These are phyloP conservation scores for Oreotrochilus melanogaster DNA, from an alignment of 2,113 vertebrate species.

Conservation along the genomic window DNA sequence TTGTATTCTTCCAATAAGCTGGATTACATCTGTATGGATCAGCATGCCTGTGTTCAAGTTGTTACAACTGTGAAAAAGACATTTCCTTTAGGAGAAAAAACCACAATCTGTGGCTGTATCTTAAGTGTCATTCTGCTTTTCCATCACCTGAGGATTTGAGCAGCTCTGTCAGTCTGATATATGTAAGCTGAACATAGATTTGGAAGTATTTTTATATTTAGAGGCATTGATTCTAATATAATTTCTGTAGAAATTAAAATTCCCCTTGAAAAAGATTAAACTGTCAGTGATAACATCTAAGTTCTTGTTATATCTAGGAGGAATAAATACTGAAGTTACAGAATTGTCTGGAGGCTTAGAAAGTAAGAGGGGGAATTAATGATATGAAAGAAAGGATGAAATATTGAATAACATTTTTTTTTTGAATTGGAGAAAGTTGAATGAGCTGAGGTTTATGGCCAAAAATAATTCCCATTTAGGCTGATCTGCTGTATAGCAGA, in stretches of 20 bases:
- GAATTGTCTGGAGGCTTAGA: constrained; percentile 67
- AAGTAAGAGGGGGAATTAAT: constrained; percentile 48
- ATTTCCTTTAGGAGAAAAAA: not conserved
- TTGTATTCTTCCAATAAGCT: not conserved
- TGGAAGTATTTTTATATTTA: constrained; percentile 62
- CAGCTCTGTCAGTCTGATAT: not conserved
- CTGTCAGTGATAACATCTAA: constrained; percentile 62
- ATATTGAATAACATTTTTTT: constrained; percentile 30
- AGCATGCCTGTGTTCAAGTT: not conserved
- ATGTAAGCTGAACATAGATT: constrained; percentile 45
- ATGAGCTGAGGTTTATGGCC: constrained; percentile 31
- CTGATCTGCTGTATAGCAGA: not conserved
- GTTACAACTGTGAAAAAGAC: not conserved
- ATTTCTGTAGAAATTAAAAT: constrained; percentile 68
- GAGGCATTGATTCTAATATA: constrained; percentile 47
- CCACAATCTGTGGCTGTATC: not conserved
- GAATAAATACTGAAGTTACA: constrained; percentile 67
- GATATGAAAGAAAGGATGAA: constrained; percentile 24
- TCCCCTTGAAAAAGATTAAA: constrained; percentile 67
- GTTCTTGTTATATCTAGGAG: constrained; percentile 67
- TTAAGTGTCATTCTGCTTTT: constrained; percentile 23
- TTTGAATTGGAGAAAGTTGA: not conserved
- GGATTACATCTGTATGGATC: not conserved
- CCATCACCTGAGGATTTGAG: constrained; percentile 38
- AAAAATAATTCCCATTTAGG: constrained; percentile 30